These are phyloP conservation scores for Linyphia triangularis DNA, from an alignment of 2,888 invertebrate genomes.

Conservation along the genomic window DNA sequence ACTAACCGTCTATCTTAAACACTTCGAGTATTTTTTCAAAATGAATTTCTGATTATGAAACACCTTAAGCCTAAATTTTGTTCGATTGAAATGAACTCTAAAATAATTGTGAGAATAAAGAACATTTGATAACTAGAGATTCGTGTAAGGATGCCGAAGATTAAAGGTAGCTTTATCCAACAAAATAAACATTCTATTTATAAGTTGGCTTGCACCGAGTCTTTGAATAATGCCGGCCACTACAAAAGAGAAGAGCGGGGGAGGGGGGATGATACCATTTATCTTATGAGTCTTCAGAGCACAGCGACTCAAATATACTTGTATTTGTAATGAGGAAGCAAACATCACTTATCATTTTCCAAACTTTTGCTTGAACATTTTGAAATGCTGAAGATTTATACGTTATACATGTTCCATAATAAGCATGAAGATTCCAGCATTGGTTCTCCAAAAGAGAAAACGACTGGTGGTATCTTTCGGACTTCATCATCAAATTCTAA, in stretches of 20 bases:
- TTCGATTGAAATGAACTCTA: too few relatives aligned
- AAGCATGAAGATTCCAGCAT: slow-evolving; percentile 19
- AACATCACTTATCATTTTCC: too few relatives aligned
- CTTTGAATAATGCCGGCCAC: not conserved
- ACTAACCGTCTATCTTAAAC: too few relatives aligned
- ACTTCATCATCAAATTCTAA: slow-evolving; percentile 39
- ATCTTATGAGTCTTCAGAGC: not conserved
- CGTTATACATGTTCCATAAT: slow-evolving; percentile 1
- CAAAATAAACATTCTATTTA: not conserved
- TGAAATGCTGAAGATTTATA: too few relatives aligned
- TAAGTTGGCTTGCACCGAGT: not conserved
- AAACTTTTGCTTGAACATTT: too few relatives aligned
- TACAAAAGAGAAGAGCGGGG: not conserved
- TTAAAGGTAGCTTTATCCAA: not conserved
- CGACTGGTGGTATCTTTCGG: slow-evolving; percentile 7
- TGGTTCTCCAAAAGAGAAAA: not conserved
- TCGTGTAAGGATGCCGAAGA: not conserved
- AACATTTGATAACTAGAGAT: not conserved
- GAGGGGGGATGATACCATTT: too few relatives aligned
- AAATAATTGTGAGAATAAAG: too few relatives aligned
- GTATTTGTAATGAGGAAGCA: not conserved
- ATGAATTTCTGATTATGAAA: too few relatives aligned
- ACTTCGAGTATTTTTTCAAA: too few relatives aligned
- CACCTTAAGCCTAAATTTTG: too few relatives aligned
- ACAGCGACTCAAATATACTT: not conserved